These are phyloP conservation scores for Drosophila pectinifera DNA, from an alignment of 1,140 invertebrate genomes.

Conservation along the genomic window DNA sequence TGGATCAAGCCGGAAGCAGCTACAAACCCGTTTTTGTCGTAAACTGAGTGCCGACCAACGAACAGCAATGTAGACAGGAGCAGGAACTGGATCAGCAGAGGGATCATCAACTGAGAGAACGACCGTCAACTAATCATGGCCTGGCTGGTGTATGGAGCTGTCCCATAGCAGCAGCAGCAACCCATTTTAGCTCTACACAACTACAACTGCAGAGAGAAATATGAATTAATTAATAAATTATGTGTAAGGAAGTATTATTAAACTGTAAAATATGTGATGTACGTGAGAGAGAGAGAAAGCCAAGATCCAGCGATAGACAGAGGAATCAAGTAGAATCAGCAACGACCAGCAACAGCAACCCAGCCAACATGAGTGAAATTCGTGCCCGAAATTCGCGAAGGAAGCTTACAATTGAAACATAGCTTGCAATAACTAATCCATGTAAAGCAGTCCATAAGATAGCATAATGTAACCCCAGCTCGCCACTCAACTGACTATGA, in stretches of 20 bases:
- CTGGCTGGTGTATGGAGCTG: constrained; percentile 30
- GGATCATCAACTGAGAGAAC: constrained; percentile 27
- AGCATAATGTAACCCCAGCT: background rate
- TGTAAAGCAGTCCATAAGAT: constrained; percentile 24
- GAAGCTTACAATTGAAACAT: constrained; percentile 5
- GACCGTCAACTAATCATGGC: constrained; percentile 29
- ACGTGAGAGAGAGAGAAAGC: constrained; percentile 27
- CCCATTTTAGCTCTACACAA: constrained; percentile 42
- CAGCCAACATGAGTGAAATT: background rate
- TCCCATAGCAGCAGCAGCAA: constrained; percentile 34
- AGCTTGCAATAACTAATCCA: constrained; percentile 48
- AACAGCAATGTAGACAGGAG: constrained; percentile 20
- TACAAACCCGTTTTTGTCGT: constrained; percentile 85
- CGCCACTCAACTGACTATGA: constrained; percentile 33
- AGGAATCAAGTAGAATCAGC: constrained; percentile 30
- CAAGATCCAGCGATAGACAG: constrained; percentile 24
- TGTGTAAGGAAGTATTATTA: constrained; percentile 82
- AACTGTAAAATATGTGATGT: constrained; percentile 81
- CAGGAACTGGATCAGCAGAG: constrained; percentile 22
- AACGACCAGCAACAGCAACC: constrained; percentile 28
- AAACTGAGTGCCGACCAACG: constrained; percentile 40
- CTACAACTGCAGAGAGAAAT: constrained; percentile 49
- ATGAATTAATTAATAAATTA: constrained; percentile 76
- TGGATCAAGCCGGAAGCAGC: constrained; percentile 84
- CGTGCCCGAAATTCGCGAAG: too few relatives aligned